Base-by-base conservation (phyloP, 2,113 vertebrate genomes). In the Paratilapia polleni region DNA sequence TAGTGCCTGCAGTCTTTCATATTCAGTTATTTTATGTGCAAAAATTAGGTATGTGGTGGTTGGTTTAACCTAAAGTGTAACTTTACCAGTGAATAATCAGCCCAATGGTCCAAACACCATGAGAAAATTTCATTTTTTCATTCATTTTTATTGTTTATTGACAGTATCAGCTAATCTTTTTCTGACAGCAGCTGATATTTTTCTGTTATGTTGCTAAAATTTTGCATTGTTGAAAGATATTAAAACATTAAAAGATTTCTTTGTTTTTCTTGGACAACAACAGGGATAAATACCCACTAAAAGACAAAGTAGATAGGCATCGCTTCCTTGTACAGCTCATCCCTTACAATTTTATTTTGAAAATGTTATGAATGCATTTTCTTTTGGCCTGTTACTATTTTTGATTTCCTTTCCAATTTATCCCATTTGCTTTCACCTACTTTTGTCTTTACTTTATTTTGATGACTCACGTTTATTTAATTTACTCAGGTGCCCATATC, bases 71-170 rank as follows among this genome's bases (percentile, higher is more conserved):
- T 70, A 52, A 70, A 70, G 24, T 0, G 1, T 70, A 73, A 34
- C 19, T 73, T 73, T 34, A 2, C 17, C 1, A 28, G 3, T 34
- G 68, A 54, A 28, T 73, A 54, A 73, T 52, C 26, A 73, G 11
- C 54, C 17, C 1, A 7, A 14, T 34, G 14, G 66, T 54, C 17
- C 26, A 73, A 26, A 10, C 11, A 0, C 31, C 11, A 3, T 0
- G 2, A 54, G 19, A 24, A 73, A 8, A 31, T 73, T 73, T 73
- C n/a, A n/a, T n/a, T n/a, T n/a, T n/a, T n/a, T n/a, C n/a, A 31
- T 0, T 73, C 1, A 14, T 54, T 41, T 64, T 41, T 14, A 22
- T 22, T 22, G 34, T 38, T 38, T 62, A 20, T 13, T 63, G 11
- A 2, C 34, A 7, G 3, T 20, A 19, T 26, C 38, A 26, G 9